Percentiles rank a stretch among this genome's conserved stretches.
Conservation (phyloP, 1,140 invertebrate species). For the Acromyrmex charruanus region DNA sequence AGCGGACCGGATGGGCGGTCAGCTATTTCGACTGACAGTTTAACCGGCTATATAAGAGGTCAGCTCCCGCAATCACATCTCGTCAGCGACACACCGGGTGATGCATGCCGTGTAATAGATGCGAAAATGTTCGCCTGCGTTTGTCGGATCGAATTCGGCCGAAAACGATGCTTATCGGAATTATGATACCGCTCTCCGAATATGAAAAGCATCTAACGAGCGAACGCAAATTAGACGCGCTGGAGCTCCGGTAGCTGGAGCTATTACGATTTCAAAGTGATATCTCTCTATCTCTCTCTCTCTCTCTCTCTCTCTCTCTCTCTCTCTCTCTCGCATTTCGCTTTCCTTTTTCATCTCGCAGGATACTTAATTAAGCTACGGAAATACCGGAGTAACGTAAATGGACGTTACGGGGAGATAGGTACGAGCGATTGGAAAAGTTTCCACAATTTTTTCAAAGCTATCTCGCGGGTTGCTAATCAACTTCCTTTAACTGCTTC, state of each 20-base stretch:
- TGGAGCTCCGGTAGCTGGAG: neutral
- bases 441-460: conserved; percentile 51
- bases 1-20: conserved; percentile 20
- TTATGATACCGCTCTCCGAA: conserved; percentile 14
- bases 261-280: conserved; percentile 10
- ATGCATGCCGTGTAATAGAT: neutral
- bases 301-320: neutral
- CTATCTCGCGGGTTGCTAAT: conserved; percentile 39
- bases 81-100: neutral
- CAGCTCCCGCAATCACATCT: conserved; percentile 17
- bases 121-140: neutral
- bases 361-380: conserved; percentile 46
- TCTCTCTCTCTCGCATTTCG: neutral
- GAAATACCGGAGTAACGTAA: conserved; percentile 38
- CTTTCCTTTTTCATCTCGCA: neutral
- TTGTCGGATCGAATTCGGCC: conserved; percentile 4
- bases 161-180: conserved; percentile 14
- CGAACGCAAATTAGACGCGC: conserved; percentile 19
- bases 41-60: conserved; percentile 46
- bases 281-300: neutral
- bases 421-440: conserved; percentile 50
- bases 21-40: conserved; percentile 44
- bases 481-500: conserved; percentile 46
- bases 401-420: conserved; percentile 47
- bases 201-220: neutral